Conservation (phyloP, 2,888 invertebrate species). For the Ischnura elegans region DNA sequence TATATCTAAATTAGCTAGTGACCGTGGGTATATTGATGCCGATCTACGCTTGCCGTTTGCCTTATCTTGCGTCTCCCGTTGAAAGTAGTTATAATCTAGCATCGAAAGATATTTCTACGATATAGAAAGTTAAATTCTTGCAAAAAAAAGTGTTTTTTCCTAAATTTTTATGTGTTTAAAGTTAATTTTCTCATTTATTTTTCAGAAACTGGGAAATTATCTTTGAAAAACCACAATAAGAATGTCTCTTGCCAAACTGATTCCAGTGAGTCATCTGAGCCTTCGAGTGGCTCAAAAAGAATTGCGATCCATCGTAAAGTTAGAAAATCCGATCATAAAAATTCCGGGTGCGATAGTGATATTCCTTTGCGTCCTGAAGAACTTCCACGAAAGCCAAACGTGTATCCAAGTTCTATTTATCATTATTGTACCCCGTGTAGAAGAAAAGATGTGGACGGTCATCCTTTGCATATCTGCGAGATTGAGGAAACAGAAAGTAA, state of each 20-base stretch:
- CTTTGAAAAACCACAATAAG: constrained; percentile 46
- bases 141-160: too few relatives aligned
- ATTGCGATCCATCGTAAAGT: background rate
- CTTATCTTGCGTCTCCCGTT: background rate
- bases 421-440: constrained; percentile 40
- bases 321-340: background rate
- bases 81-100: background rate
- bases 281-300: background rate
- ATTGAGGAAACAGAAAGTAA: background rate
- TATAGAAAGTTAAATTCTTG: background rate
- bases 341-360: background rate
- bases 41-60: too few relatives aligned
- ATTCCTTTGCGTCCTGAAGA: background rate
- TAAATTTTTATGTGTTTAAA: too few relatives aligned
- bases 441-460: background rate
- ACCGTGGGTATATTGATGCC: too few relatives aligned
- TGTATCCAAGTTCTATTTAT: background rate
- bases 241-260: constrained; percentile 48
- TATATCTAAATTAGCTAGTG: background rate
- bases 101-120: too few relatives aligned
- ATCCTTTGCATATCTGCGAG: background rate
- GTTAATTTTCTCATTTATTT: background rate
- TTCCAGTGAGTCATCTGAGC: constrained; percentile 50
- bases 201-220: constrained; percentile 49
- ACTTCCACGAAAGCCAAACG: background rate